phyloP scores from a whole-genome alignment of 1,140 invertebrate genomes.

The Drosophila paulistorum region DNA sequence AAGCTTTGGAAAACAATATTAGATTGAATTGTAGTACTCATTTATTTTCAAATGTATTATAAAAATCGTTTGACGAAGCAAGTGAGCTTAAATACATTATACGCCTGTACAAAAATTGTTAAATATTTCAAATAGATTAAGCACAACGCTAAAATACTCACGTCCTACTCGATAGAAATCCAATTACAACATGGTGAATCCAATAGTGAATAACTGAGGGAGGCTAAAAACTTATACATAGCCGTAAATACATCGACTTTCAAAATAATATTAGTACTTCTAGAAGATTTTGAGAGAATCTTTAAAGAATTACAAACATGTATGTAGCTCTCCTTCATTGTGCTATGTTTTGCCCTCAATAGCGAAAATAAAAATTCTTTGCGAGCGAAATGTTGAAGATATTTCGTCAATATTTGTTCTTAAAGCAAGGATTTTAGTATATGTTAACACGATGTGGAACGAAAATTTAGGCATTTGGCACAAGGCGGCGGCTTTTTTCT shows the following conservation, averaged over 20 bases:
- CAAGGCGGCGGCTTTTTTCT: not conserved
- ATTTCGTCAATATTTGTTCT: constrained; percentile 17
- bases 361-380: constrained; percentile 14
- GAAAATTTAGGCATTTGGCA: constrained; percentile 19
- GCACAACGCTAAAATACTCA: not conserved
- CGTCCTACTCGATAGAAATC: not conserved
- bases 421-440: constrained; percentile 10
- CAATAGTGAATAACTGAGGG: constrained; percentile 5
- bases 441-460: constrained; percentile 16
- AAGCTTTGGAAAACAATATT: too few species aligned
- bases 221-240: too few species aligned
- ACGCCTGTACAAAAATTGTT: not conserved
- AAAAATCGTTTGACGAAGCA: not conserved
- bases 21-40: too few species aligned
- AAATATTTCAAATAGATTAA: not conserved
- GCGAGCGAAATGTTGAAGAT: constrained; percentile 11
- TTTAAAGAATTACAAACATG: constrained; percentile 26
- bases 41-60: too few species aligned
- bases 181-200: not conserved
- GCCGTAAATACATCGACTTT: too few species aligned
- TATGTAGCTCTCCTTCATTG: constrained; percentile 16
- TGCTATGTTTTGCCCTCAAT: constrained; percentile 22
- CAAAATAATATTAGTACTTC: constrained; percentile 20
- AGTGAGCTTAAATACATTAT: too few species aligned
- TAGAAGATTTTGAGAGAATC: constrained; percentile 20